Conservation (phyloP, 2,797 vertebrate species). For the Phylloscopus collybita region DNA sequence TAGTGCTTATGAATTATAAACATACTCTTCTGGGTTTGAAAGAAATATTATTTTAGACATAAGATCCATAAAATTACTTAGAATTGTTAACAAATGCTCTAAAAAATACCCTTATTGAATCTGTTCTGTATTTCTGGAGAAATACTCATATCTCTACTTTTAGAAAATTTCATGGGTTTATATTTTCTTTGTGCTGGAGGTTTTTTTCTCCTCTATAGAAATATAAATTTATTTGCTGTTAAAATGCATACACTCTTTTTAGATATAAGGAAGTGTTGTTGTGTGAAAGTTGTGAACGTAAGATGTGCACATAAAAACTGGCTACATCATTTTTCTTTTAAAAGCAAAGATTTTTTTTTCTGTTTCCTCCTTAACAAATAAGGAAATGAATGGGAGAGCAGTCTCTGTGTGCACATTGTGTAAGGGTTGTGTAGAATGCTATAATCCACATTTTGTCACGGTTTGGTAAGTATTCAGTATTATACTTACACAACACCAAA, state of each 20-base stretch:
- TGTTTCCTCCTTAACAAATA: not conserved
- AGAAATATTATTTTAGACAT: not conserved
- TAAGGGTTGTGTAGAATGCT: not conserved
- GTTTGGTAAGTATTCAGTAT: not conserved
- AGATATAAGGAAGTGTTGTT: not conserved
- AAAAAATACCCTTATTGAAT: not conserved
- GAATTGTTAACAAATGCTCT: not conserved
- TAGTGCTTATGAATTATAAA: not conserved
- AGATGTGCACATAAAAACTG: not conserved
- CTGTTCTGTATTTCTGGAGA: not conserved
- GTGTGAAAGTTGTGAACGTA: not conserved
- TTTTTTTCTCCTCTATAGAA: not conserved
- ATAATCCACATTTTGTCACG: not conserved
- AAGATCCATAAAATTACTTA: not conserved
- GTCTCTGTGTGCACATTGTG: not conserved
- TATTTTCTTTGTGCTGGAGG: not conserved
- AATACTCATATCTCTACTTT: not conserved
- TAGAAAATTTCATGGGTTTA: not conserved
- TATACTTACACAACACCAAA: not conserved
- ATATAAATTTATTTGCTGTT: not conserved
- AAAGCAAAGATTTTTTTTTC: not conserved
- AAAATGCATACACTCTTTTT: not conserved
- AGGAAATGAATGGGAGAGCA: not conserved
- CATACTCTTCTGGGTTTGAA: not conserved
- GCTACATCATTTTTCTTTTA: not conserved